phyloP scores from a whole-genome alignment of 2,888 invertebrate species.

The Cosmorhoe ocellata region DNA sequence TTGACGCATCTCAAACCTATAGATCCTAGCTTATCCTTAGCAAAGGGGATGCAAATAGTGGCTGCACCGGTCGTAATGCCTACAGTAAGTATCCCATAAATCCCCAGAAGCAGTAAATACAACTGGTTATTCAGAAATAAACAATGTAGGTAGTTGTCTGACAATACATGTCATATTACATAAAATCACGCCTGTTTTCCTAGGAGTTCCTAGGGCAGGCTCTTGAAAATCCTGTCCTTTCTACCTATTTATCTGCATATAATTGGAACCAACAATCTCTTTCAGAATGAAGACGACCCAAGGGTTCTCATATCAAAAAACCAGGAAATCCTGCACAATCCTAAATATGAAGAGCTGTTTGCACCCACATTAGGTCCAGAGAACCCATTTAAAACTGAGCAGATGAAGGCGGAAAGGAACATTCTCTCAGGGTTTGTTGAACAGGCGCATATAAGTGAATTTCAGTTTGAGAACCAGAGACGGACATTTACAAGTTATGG shows the following conservation, averaged over 20 bases:
- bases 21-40: constrained; percentile 82
- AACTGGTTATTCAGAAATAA: too few relatives aligned
- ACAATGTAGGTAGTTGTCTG: too few relatives aligned
- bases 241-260: too few relatives aligned
- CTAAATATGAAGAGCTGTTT: constrained; percentile 96
- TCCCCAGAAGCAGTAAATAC: too few relatives aligned
- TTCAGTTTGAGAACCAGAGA: constrained; percentile 98
- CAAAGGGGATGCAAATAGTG: constrained; percentile 86
- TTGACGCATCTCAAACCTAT: constrained; percentile 82
- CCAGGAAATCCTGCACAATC: constrained; percentile 94
- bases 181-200: too few relatives aligned
- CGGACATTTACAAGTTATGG: constrained; percentile 97
- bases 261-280: too few relatives aligned
- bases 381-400: constrained; percentile 96
- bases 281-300: constrained; percentile 87
- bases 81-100: constrained; percentile 78
- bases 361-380: constrained; percentile 95
- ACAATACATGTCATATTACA: too few relatives aligned
- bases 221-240: too few relatives aligned
- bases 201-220: too few relatives aligned
- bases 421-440: constrained; percentile 97
- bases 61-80: constrained; percentile 93
- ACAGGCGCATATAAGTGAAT: constrained; percentile 96
- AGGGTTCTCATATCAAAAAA: constrained; percentile 89
- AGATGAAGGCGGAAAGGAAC: constrained; percentile 93